Evolutionary conservation across 1,140 invertebrate species (phyloP).

Genomic region (Psilanteris sp.): DNA sequence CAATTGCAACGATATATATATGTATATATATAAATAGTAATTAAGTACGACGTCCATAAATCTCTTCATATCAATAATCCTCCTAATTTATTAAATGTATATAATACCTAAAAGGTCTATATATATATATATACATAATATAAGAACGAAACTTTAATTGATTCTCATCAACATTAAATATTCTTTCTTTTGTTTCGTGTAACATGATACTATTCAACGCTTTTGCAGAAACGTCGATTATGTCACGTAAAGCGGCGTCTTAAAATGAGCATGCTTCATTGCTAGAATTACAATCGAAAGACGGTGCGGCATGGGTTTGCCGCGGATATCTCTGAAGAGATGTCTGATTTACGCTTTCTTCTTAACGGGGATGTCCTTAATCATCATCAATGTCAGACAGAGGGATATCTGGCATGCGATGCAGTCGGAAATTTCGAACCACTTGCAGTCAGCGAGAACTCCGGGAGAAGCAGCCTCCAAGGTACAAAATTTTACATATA

Average conservation of each 20-base stretch:
- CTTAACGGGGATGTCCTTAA: constrained; percentile 75
- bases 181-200: too few species aligned
- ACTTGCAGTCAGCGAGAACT: constrained; percentile 57
- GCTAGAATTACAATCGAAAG: constrained; percentile 45
- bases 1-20: too few species aligned
- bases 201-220: neutral
- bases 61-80: too few species aligned
- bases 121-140: too few species aligned
- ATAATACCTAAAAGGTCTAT: too few species aligned
- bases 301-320: constrained; percentile 76
- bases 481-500: too few species aligned
- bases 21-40: too few species aligned
- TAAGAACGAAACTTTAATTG: too few species aligned
- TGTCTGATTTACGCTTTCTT: constrained; percentile 79
- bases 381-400: constrained; percentile 78
- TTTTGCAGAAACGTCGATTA: constrained; percentile 29
- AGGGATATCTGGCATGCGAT: constrained; percentile 75
- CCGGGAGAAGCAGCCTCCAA: constrained; percentile 51
- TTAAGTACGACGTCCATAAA: too few species aligned
- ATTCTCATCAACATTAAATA: too few species aligned
- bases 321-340: constrained; percentile 79
- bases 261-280: constrained; percentile 38
- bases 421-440: constrained; percentile 67
- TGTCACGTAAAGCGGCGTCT: constrained; percentile 29
- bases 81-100: too few species aligned